Evolutionary conservation across 2,888 invertebrate species (phyloP).

Genomic region (Onchidella celtica): DNA sequence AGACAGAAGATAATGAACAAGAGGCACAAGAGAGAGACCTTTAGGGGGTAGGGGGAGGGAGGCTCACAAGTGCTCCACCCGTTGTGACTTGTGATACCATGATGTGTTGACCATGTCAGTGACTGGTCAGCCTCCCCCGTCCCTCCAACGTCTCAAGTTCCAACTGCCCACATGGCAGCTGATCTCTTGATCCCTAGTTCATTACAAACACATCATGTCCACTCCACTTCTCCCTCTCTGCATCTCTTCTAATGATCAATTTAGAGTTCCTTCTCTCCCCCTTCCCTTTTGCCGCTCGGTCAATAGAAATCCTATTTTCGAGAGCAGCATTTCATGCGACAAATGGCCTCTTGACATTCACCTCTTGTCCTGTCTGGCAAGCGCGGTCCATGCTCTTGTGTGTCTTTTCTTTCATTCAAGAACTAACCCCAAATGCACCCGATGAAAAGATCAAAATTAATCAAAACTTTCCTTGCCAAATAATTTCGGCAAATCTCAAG

Average conservation of each 20-base stretch:
- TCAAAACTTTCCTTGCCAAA: background rate
- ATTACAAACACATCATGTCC: conserved; percentile 41
- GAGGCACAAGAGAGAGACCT: too few relatives aligned
- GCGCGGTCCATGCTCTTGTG: background rate
- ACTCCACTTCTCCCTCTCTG: background rate
- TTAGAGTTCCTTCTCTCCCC: background rate
- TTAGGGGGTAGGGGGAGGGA: too few relatives aligned
- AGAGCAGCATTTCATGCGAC: conserved; percentile 13
- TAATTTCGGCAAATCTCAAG: background rate
- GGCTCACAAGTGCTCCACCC: too few relatives aligned
- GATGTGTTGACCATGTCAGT: too few relatives aligned
- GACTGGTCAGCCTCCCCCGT: too few relatives aligned
- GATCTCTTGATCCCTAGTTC: conserved; percentile 19
- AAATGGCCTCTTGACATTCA: background rate
- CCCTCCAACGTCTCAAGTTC: background rate
- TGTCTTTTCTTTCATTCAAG: background rate
- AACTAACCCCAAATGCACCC: background rate
- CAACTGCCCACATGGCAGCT: background rate
- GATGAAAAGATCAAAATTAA: background rate
- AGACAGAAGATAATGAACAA: background rate
- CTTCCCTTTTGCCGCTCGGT: background rate
- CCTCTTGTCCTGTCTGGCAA: background rate
- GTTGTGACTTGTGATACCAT: too few relatives aligned
- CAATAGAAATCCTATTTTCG: conserved; percentile 2
- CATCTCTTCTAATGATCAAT: conserved; percentile 33